Evolutionary conservation across 2,113 vertebrate species (phyloP), one percentile per base, ranked within the genome.

Genomic region (Neodontobutis hainanensis): DNA sequence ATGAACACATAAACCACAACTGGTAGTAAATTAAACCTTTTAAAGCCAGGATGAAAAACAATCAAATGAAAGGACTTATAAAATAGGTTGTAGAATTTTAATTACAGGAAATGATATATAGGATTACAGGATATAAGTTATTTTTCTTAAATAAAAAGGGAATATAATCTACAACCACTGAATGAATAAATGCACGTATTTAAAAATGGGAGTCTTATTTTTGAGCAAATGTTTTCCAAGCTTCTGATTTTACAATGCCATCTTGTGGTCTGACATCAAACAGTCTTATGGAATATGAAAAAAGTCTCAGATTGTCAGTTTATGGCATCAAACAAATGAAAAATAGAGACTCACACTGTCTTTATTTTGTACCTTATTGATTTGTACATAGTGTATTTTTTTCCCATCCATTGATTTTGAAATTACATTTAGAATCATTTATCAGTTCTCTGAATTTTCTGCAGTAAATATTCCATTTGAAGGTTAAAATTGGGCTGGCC

Each of bases 401-500:
- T 14, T 48, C 16, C n/a, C n/a, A n/a, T n/a, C n/a, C 57, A 8
- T 44, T 9, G 11, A 10, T 42, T 65, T 7, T 34, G 19, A 32
- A 1, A 40, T n/a, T 8, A 4, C 3, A 11, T 14, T 35, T 38
- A 27, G 8, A 27, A 42, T 90, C 66, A 92, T 83, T 91, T 84
- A 0, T 35, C 50, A 43, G 61, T 63, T 49, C 80, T 73, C 75
- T 98, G 93, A 81, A 99, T 98, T 91, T 97, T 99, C 84, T 97
- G 92, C 72, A 99, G 95, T 73, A 99, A 91, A 87, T 94, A 95
- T 8, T 98, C 97, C 92, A 99, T 94, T 77, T 98, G 97, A 42
- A 96, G 80, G 85, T 99, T 99, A n/a, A 99, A 89, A 80, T 98
- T 96, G 62, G 97, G 97, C 42, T 99, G 97, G 68, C 97, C 97